Evolutionary conservation across 2,113 vertebrate genomes (phyloP).

Genomic region (Pangasianodon hypophthalmus): DNA sequence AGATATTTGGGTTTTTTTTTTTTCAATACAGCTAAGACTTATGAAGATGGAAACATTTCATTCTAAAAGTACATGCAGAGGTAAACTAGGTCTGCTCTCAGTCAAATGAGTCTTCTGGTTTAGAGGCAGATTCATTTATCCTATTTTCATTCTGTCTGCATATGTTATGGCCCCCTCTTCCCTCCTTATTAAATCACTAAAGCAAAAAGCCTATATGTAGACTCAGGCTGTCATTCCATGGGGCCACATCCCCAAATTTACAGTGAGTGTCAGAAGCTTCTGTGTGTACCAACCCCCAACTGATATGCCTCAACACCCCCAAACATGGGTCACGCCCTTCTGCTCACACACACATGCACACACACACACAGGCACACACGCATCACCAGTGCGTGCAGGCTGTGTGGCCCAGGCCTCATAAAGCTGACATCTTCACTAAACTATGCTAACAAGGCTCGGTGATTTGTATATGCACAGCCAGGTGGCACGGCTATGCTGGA

Average conservation of each 20-base stretch:
- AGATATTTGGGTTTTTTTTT: neutral
- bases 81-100: slow-evolving; percentile 16
- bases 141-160: slow-evolving; percentile 49
- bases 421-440: slow-evolving; percentile 80
- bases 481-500: slow-evolving; percentile 53
- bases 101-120: slow-evolving; percentile 36
- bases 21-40: neutral
- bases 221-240: slow-evolving; percentile 59
- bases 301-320: slow-evolving; percentile 63
- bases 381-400: slow-evolving; percentile 57
- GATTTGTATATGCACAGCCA: slow-evolving; percentile 75
- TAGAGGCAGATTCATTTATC: slow-evolving; percentile 30
- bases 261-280: slow-evolving; percentile 55
- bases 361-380: slow-evolving; percentile 46
- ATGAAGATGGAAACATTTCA: slow-evolving; percentile 17
- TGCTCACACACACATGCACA: slow-evolving; percentile 42
- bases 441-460: slow-evolving; percentile 78
- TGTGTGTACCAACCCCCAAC: slow-evolving; percentile 42
- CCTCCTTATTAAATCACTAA: slow-evolving; percentile 65
- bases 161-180: slow-evolving; percentile 40
- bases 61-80: slow-evolving; percentile 10
- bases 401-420: slow-evolving; percentile 68
- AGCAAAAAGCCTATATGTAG: slow-evolving; percentile 44
- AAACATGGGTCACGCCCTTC: slow-evolving; percentile 59
- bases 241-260: slow-evolving; percentile 69